Percentiles rank a stretch among this genome's conserved stretches.
Evolutionary conservation across 2,797 vertebrate species (phyloP).

Genomic region (Alauda arvensis): DNA sequence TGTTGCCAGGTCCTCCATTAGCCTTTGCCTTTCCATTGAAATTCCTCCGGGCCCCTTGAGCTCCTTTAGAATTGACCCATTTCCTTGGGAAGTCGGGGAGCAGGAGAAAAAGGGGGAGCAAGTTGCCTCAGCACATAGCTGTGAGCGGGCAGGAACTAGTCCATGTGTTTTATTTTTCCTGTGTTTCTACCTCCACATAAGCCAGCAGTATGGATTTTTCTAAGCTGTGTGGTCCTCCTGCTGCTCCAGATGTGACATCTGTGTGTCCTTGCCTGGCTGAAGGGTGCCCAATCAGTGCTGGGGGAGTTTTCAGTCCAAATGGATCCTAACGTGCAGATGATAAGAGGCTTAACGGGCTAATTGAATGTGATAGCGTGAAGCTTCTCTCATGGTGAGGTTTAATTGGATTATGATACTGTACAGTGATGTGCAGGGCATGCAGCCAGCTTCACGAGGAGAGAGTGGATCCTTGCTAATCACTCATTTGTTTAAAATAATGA

Average conservation of each 20-base stretch:
- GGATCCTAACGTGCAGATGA: background rate
- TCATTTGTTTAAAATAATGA: slow-evolving; percentile 30
- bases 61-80: background rate
- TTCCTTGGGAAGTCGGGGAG: background rate
- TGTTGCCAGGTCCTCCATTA: slow-evolving; percentile 2
- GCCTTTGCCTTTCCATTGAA: background rate
- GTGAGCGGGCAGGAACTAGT: background rate
- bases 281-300: background rate
- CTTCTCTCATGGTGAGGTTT: slow-evolving; percentile 49
- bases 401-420: slow-evolving; percentile 58
- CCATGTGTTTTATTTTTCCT: background rate
- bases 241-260: background rate
- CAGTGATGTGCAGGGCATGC: slow-evolving; percentile 9
- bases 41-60: background rate
- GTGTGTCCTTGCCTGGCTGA: background rate
- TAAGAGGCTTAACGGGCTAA: slow-evolving; percentile 50
- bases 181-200: background rate
- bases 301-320: background rate
- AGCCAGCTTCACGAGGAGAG: slow-evolving; percentile 40
- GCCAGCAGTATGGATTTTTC: background rate
- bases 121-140: background rate
- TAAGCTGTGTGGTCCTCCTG: background rate
- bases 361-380: slow-evolving; percentile 51
- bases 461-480: slow-evolving; percentile 39
- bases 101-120: background rate